Evolutionary conservation across 2,797 vertebrate species (phyloP).

Genomic region (Cryptoprocta ferox): DNA sequence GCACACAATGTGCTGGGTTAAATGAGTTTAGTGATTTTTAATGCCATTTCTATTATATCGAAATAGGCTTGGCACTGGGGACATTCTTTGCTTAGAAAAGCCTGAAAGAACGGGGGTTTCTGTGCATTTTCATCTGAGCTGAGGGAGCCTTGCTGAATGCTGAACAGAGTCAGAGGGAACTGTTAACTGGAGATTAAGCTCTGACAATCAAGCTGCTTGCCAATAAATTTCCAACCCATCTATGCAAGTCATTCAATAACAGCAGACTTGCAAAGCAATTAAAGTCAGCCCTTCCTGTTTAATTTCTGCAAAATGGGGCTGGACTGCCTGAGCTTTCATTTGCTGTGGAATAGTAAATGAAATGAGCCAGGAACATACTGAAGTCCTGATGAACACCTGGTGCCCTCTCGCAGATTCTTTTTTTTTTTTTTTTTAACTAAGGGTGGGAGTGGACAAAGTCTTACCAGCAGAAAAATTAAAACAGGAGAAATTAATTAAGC

Average conservation of each 20-base stretch:
- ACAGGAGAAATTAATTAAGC: neutral
- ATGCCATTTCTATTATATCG: conserved; percentile 79
- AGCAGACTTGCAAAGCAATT: conserved; percentile 79
- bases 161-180: conserved; percentile 75
- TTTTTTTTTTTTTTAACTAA: neutral
- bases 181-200: conserved; percentile 85
- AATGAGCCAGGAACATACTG: neutral
- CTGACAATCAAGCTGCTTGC: conserved; percentile 82
- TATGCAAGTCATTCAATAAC: conserved; percentile 74
- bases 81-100: conserved; percentile 74
- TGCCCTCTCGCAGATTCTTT: neutral
- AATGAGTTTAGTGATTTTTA: conserved; percentile 79
- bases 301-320: conserved; percentile 68
- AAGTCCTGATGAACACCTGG: neutral
- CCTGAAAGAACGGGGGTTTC: conserved; percentile 71
- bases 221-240: conserved; percentile 83
- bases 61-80: conserved; percentile 73
- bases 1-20: conserved; percentile 56
- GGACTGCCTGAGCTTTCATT: neutral
- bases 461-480: neutral
- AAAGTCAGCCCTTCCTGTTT: conserved; percentile 70
- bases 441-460: neutral
- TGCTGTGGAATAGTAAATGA: conserved; percentile 51
- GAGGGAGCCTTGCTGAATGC: conserved; percentile 75
- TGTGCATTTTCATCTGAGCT: conserved; percentile 74